These are phyloP conservation scores for Meliscaeva auricollis DNA, from an alignment of 2,888 invertebrate genomes.

Conservation along the genomic window DNA sequence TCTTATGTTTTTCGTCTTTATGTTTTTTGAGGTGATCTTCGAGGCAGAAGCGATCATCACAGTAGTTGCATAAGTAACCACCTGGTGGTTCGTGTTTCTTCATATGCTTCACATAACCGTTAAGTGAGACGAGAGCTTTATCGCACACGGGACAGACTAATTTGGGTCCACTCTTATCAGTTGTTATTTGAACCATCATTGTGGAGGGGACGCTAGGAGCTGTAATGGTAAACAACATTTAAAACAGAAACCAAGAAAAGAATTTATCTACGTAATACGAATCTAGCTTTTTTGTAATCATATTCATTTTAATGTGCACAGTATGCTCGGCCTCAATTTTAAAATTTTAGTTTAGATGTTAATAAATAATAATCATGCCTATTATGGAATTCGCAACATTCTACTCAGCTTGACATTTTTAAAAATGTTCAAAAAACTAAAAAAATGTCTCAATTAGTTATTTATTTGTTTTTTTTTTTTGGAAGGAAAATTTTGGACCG, in stretches of 20 bases:
- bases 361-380: no score
- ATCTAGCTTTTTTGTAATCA: no score
- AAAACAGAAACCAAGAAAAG: background rate
- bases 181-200: constrained; percentile 82
- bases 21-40: constrained; percentile 81
- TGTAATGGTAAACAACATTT: background rate
- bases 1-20: constrained; percentile 79
- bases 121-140: constrained; percentile 80
- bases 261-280: background rate
- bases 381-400: no score
- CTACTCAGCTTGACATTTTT: no score
- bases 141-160: constrained; percentile 82
- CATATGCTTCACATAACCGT: constrained; percentile 83
- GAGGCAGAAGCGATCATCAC: constrained; percentile 80
- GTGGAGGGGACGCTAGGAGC: background rate
- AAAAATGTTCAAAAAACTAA: no score
- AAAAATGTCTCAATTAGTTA: no score
- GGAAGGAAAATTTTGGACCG: no score
- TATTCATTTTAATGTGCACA: no score
- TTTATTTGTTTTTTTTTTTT: no score
- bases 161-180: constrained; percentile 81
- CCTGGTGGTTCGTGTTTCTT: constrained; percentile 83
- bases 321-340: no score
- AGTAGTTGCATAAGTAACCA: constrained; percentile 83
- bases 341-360: no score